Conservation (phyloP, 1,140 invertebrate species). For the Octopus sinensis region DNA sequence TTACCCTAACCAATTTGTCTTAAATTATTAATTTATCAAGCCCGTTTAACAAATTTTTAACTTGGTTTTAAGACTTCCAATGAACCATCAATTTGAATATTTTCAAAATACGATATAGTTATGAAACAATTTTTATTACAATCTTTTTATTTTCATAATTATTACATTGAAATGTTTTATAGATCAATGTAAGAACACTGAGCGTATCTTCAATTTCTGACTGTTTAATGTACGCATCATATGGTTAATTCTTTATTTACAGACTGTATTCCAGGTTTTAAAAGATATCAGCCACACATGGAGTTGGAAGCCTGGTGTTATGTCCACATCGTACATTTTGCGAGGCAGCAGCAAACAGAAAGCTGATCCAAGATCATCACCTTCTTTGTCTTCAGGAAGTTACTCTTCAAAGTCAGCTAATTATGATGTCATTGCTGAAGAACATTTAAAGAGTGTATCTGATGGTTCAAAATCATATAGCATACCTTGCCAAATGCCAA, state of each 20-base stretch:
- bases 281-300: constrained; percentile 13
- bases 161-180: neutral
- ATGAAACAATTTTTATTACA: neutral
- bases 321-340: constrained; percentile 13
- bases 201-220: neutral
- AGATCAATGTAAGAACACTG: neutral
- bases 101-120: neutral
- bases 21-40: no score
- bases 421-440: constrained; percentile 11
- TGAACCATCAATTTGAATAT: neutral
- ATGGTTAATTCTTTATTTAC: neutral
- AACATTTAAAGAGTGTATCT: neutral
- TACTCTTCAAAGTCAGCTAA: neutral
- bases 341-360: constrained; percentile 4
- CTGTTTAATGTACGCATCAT: neutral
- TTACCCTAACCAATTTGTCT: no score
- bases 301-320: constrained; percentile 8
- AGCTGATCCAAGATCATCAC: neutral
- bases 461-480: neutral
- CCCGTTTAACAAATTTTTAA: no score
- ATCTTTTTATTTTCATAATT: neutral
- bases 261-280: constrained; percentile 13
- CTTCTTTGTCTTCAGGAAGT: neutral
- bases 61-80: neutral
- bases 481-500: neutral